Evolutionary conservation across 1,140 invertebrate species (phyloP), one percentile per base, ranked within the genome.

Genomic region (Drosophila guanche): DNA sequence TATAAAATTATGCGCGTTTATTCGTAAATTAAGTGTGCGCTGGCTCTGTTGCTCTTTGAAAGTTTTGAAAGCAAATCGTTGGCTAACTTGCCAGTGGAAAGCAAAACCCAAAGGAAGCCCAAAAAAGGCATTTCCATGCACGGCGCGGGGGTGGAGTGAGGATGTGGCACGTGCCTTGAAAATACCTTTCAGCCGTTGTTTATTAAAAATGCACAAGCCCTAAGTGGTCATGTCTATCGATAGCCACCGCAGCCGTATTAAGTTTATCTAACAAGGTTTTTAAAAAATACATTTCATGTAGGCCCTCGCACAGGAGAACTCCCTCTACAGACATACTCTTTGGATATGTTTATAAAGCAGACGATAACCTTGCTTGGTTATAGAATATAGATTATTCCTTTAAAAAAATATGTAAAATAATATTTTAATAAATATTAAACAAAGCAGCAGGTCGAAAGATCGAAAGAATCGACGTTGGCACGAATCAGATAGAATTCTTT

Each of bases 1-100:
- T 86, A 86, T 81, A 86, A 85, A 86, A 86, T 86, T 86, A 86
- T 86, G 81, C 81, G 83, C 81, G 81, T 88, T 86, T 86, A 86
- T 86, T 86, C 81, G 81, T 86, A 86, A 86, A 86, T 86, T 86
- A 86, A 86, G 81, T 86, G 81, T 69, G 66, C 33, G 33, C 81
- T 86, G 81, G 83, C 63, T 63, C 81, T 86, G 81, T 76, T 88
- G 79, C 75, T 84, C 68, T 70, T 65, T 66, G 40, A 84, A 80
- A 83, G 65, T 81, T 81, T 47, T 12, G 63, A 69, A 69, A 69
- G 66, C 66, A 69, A 69, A 69, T 69, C 66, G 66, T 27, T 68
- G 66, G 66, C 66, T 48, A 69, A 69, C 66, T 56, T 69, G 66
- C 62, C 66, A 37, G 33, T 57, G 55, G 56, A 46, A 61, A 43